Evolutionary conservation across 2,113 vertebrate species (phyloP), one percentile per base, ranked within the genome.

Genomic region (Sprattus sprattus): DNA sequence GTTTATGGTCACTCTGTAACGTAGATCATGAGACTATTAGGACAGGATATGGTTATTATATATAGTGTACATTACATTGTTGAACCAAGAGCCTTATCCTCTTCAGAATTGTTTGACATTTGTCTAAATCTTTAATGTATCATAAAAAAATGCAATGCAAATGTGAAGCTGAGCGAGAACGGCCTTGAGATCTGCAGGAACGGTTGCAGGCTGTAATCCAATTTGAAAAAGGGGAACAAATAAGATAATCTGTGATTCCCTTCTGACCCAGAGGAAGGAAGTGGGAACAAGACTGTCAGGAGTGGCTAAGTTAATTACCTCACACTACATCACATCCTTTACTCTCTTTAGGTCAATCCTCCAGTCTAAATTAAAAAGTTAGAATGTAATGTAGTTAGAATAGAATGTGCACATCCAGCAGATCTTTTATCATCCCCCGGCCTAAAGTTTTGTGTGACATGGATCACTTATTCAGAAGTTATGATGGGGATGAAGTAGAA

Each of bases 221-320:
- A 78, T 78, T 78, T 39, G 10, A 32, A 78, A 78, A 32, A 44
- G 39, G 28, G 28, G 11, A 78, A 78, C 28, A 32, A 13, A 78
- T 11, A 39, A 28, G 71, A 13, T 78, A 78, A 78, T 78, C 71
- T 78, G 71, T 18, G 13, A 39, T 32, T 78, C 71, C 71, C 28
- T 44, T 78, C 71, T 78, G 71, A 78, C 71, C 71, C 71, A 78
- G 71, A 16, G 71, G 13, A 78, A 16, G 71, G 13, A 78, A 39
- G 71, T 0, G 13, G 25, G 13, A 39, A 32, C 71, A 32, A 6
- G 71, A 39, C 28, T 39, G 71, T 78, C 71, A 39, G 25, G 28
- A 18, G 32, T 78, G 71, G 71, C 15, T 39, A 78, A 78, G 71
- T 78, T 78, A 28, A 78, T 78, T 78, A 78, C 71, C 32, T 78